phyloP scores from a whole-genome alignment of 1,140 invertebrate species.

The Oryctes rhinoceros region DNA sequence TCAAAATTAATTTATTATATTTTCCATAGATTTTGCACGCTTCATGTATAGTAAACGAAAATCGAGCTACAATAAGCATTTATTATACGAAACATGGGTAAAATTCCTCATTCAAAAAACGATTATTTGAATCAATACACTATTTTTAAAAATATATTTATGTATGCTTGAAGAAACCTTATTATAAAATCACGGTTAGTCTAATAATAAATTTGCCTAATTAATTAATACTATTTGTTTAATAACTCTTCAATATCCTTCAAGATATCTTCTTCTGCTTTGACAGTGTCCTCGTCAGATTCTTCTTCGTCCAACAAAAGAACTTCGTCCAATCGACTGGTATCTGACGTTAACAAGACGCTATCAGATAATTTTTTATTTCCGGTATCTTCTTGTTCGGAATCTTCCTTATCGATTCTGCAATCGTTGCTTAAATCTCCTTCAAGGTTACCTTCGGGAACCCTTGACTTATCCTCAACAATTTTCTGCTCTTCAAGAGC shows the following conservation, averaged over 20 bases:
- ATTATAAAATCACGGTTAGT: not conserved
- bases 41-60: conserved; percentile 13
- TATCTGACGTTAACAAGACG: not conserved
- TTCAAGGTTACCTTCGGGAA: not conserved
- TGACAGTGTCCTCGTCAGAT: conserved; percentile 52
- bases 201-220: not conserved
- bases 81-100: not conserved
- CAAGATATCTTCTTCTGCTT: conserved; percentile 57
- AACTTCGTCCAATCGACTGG: conserved; percentile 52
- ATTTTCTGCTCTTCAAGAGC: not conserved
- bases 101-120: conserved; percentile 14
- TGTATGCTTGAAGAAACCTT: not conserved
- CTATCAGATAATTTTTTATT: conserved; percentile 27
- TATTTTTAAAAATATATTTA: conserved; percentile 14
- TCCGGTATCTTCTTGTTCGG: not conserved
- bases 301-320: conserved; percentile 56
- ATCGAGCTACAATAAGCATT: not conserved
- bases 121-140: not conserved
- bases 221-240: conserved; percentile 48
- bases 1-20: not conserved
- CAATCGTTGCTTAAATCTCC: not conserved
- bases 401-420: not conserved
- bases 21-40: not conserved
- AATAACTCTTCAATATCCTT: conserved; percentile 57
- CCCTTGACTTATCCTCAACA: conserved; percentile 8